Conservation (phyloP, 2,797 vertebrate genomes). For the Avahi laniger region DNA sequence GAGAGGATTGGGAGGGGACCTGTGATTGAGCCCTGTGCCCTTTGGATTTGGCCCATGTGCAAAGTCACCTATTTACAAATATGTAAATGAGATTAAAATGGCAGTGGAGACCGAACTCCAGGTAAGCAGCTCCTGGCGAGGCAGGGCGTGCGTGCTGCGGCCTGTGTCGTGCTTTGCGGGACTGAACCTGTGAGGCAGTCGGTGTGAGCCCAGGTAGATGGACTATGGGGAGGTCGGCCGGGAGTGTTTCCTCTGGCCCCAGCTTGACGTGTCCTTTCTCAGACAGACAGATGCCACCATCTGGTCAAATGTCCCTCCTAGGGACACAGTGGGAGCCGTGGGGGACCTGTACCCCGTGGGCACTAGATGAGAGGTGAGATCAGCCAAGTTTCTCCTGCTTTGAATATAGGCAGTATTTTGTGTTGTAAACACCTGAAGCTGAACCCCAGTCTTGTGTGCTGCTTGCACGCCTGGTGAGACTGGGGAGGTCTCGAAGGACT, state of each 20-base stretch:
- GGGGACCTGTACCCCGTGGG: too few relatives aligned
- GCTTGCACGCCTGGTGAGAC: not conserved
- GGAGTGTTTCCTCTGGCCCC: not conserved
- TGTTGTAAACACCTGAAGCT: not conserved
- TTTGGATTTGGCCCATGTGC: not conserved
- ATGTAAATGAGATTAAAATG: not conserved
- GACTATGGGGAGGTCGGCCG: too few relatives aligned
- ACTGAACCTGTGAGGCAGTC: not conserved
- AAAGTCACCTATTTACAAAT: not conserved
- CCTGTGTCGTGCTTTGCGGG: not conserved
- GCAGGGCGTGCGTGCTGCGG: rapidly evolving
- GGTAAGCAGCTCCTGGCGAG: too few relatives aligned
- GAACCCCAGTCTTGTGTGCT: not conserved
- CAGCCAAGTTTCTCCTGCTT: not conserved
- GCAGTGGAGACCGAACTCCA: not conserved
- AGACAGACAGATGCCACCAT: not conserved
- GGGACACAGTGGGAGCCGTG: not conserved
- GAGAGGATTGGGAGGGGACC: not conserved
- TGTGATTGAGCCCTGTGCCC: not conserved
- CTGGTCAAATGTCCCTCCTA: not conserved
- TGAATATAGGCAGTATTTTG: not conserved
- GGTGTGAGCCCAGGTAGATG: not conserved
- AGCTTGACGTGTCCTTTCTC: not conserved
- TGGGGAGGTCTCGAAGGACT: not conserved
- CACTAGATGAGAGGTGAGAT: not conserved